Base-by-base conservation (phyloP, 92 coral and sea anemone species). In the Parazoanthus darwini region DNA sequence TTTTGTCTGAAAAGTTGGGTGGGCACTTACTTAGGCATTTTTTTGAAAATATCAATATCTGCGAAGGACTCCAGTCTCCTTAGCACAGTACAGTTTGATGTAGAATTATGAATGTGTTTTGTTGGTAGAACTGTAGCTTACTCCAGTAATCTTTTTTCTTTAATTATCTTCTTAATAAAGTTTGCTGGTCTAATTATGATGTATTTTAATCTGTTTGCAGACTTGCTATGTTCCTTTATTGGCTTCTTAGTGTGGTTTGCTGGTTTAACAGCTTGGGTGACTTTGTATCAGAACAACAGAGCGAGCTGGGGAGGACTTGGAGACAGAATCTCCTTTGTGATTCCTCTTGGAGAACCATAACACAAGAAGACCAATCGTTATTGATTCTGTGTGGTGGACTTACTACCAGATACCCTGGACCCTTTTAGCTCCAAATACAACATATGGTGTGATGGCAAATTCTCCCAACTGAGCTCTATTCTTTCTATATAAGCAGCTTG, bases 261-360 rank as follows among this genome's bases (percentile, higher is more conserved):
- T 90, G 99, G 97, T 66, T 87, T 97, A 56, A 89, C 96, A 11
- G 78, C 94, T 22, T 97, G 99, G 99, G 94, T 97, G 75, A 78
- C 89, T 35, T 85, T 91, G 8, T 97, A 93, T 89, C 99, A 95
- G 89, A 95, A 91, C 42, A 94, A 91, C 80, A 85, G 99, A 76
- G 98, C 99, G 81, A 90, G 93, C 81, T 97, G 99, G 99, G 99
- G 96, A 87, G 94, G 77, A 63, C 81, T 92, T 79, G 99, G 98
- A 68, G 99, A 97, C 90, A 85, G 42, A 33, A 91, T 97, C 25
- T 97, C 99, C 44, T 95, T 97, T 89, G 95, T 97, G 43, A 95
- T 97, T 85, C 99, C 99, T 37, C 95, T 91, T 38, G 99, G 99
- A 74, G 89, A 90, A 56, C 96, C 99, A 48, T 96, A 91, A 93